Evolutionary conservation across 2,113 vertebrate genomes (phyloP), one percentile per base, ranked within the genome.

Genomic region (Excalfactoria chinensis): DNA sequence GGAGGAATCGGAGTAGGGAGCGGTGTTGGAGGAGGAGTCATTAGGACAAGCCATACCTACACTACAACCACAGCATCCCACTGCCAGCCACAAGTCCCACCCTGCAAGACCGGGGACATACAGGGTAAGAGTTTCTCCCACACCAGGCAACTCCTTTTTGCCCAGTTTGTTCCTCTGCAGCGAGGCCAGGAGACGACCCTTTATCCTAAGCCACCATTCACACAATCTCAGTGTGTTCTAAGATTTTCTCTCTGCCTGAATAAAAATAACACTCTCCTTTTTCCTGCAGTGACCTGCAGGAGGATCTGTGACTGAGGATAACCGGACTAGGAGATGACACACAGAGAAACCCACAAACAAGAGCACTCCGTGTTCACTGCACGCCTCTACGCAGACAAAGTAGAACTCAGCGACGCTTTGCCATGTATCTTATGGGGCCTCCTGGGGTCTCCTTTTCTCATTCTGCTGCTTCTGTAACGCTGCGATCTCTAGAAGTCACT

Each of bases 281-380:
- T 74, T 55, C 37, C n/a, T 56, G 23, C 88, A 97, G 97, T 95
- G 84, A 95, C 96, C 72, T 94, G 92, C 94, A 95, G 96, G 15
- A 97, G 96, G 58, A 96, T 92, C 55, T 96, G 94, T 90, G 96
- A 96, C 84, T 96, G 76, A 95, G 84, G 55, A 89, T 43, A 72
- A 68, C 90, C 0, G 1, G 82, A 73, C 68, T 21, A 40, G 78
- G 92, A 89, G 73, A 63, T 84, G 84, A 74, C 22, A 74, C 22
- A 72, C 30, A 91, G 66, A 80, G 88, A 70, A 96, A 70, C 23
- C 77, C 86, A 35, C 81, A 79, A 69, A 53, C 15, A 6, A 58
- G 84, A 87, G 48, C 53, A 56, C 68, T 66, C 23, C 0, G 6
- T 67, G 68, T 66, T 88, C 87, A 16, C 78, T 85, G 87, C 87